These are phyloP conservation scores for Drosophila yooni DNA, from an alignment of 2,888 invertebrate species.

Conservation along the genomic window DNA sequence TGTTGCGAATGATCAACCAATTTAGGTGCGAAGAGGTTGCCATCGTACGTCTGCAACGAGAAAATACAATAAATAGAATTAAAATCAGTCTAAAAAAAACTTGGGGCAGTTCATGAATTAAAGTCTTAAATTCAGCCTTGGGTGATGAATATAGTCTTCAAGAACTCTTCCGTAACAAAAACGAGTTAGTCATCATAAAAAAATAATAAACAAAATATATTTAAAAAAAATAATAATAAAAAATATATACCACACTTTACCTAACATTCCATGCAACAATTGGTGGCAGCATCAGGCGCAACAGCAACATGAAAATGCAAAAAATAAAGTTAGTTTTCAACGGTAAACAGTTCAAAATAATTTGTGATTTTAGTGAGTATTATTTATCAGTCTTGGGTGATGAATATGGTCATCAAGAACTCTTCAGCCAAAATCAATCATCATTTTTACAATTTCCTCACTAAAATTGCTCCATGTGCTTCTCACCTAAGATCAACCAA, in stretches of 20 bases:
- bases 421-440: constrained; percentile 82
- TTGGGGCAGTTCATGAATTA: not conserved
- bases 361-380: not conserved
- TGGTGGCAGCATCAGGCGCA: constrained; percentile 8
- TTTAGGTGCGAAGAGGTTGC: constrained; percentile 85
- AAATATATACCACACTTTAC: constrained; percentile 18
- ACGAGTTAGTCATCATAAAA: constrained; percentile 79
- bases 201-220: not conserved
- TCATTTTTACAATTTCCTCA: constrained; percentile 61
- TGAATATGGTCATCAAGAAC: constrained; percentile 85
- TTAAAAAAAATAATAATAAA: not conserved
- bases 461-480: constrained; percentile 25
- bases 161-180: constrained; percentile 83
- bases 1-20: constrained; percentile 85
- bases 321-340: constrained; percentile 23
- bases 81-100: not conserved
- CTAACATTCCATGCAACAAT: constrained; percentile 19
- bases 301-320: constrained; percentile 35
- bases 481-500: constrained; percentile 43
- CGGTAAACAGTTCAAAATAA: not conserved
- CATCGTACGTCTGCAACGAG: constrained; percentile 82
- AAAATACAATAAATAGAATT: not conserved
- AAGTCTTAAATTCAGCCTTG: constrained; percentile 79
- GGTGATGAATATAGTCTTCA: constrained; percentile 86
- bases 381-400: constrained; percentile 82